These are phyloP conservation scores for Phoenoteleia sp. DNA, from an alignment of 2,888 invertebrate species.

Conservation along the genomic window DNA sequence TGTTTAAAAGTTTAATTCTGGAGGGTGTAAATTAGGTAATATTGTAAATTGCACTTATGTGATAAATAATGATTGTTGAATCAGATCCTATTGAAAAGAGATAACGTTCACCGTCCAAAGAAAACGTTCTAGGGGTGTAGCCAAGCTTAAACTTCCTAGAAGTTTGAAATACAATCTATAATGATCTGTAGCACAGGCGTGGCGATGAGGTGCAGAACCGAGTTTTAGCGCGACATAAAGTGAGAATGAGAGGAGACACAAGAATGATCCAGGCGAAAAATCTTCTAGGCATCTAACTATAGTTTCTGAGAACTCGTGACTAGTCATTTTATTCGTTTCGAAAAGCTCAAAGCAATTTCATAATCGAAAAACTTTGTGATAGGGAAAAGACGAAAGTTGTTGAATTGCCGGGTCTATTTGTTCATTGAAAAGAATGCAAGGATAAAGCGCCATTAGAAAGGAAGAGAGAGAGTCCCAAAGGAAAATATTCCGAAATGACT, in stretches of 20 bases:
- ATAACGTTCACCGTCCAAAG: slow-evolving; percentile 61
- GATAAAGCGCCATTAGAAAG: slow-evolving; percentile 47
- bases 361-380: slow-evolving; percentile 57
- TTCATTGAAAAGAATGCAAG: slow-evolving; percentile 33
- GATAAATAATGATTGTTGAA: slow-evolving; percentile 26
- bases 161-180: slow-evolving; percentile 76
- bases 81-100: slow-evolving; percentile 49
- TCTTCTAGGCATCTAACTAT: slow-evolving; percentile 55
- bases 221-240: slow-evolving; percentile 74
- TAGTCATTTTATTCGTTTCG: slow-evolving; percentile 73
- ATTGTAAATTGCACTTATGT: slow-evolving; percentile 25
- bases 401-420: slow-evolving; percentile 28
- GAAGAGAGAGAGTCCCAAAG: slow-evolving; percentile 13
- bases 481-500: slow-evolving; percentile 32
- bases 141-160: slow-evolving; percentile 72
- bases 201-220: slow-evolving; percentile 66
- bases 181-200: slow-evolving; percentile 74
- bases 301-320: slow-evolving; percentile 81
- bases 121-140: slow-evolving; percentile 58
- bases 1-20: not conserved
- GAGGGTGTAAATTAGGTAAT: slow-evolving; percentile 24
- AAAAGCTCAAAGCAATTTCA: slow-evolving; percentile 77
- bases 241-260: slow-evolving; percentile 73
- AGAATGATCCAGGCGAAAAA: slow-evolving; percentile 57
- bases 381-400: slow-evolving; percentile 55